Percentiles rank a stretch among this genome's conserved stretches.
Evolutionary conservation across 1,140 invertebrate genomes (phyloP).

Genomic region (Solen grandis): DNA sequence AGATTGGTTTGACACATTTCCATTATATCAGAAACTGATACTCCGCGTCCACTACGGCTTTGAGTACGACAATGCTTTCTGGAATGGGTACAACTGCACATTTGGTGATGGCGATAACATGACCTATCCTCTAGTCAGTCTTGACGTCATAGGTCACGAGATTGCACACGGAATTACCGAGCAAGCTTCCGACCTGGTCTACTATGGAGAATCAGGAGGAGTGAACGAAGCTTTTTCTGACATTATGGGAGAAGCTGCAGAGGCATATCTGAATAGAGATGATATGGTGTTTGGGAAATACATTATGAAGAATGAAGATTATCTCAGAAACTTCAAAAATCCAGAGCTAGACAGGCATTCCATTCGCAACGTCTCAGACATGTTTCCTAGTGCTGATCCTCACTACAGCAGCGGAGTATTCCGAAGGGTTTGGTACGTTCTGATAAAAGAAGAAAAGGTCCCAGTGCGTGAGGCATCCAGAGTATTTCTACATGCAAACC

Average conservation of each 20-base stretch:
- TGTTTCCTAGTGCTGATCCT: slow-evolving; percentile 31
- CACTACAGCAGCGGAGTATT: slow-evolving; percentile 64
- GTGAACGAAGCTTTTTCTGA: slow-evolving; percentile 72
- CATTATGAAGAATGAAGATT: slow-evolving; percentile 41
- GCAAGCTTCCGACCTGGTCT: slow-evolving; percentile 62
- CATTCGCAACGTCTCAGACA: slow-evolving; percentile 54
- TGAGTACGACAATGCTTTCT: slow-evolving; percentile 58
- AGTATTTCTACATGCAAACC: slow-evolving; percentile 64
- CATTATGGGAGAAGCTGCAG: slow-evolving; percentile 62
- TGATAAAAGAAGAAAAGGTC: slow-evolving; percentile 41
- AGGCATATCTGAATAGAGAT: slow-evolving; percentile 33
- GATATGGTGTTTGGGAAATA: slow-evolving; percentile 52
- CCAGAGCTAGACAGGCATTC: slow-evolving; percentile 58
- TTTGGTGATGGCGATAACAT: slow-evolving; percentile 60
- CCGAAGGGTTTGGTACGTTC: slow-evolving; percentile 56
- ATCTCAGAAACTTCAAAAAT: slow-evolving; percentile 48
- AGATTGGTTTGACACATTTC: slow-evolving; percentile 54
- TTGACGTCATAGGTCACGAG: slow-evolving; percentile 68
- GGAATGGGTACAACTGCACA: slow-evolving; percentile 56
- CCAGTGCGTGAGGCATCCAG: slow-evolving; percentile 45
- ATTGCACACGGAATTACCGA: slow-evolving; percentile 67
- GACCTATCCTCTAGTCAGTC: slow-evolving; percentile 57
- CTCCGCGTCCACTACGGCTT: slow-evolving; percentile 63
- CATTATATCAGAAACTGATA: slow-evolving; percentile 51
- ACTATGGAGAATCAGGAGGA: slow-evolving; percentile 61